These are phyloP conservation scores for Podiceps cristatus DNA, from an alignment of 2,113 vertebrate species.

Conservation along the genomic window DNA sequence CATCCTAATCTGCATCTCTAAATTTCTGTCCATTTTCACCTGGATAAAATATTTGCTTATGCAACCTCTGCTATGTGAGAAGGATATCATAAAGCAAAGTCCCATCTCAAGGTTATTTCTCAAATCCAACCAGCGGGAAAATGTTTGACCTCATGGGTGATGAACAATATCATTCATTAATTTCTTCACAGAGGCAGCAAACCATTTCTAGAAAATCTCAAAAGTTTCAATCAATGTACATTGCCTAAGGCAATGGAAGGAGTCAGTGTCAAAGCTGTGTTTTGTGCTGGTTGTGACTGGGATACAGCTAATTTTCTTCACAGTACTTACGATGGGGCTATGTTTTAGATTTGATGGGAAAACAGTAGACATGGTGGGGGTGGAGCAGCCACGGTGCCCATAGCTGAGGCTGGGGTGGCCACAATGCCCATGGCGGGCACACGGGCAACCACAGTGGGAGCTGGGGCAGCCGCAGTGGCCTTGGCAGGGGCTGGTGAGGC, in stretches of 20 bases:
- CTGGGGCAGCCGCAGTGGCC: no score
- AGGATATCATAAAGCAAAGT: neutral
- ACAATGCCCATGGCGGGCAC: no score
- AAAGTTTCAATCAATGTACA: neutral
- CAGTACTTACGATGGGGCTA: no score
- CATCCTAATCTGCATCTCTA: neutral
- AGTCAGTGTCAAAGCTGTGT: neutral
- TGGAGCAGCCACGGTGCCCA: no score
- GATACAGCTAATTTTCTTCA: no score
- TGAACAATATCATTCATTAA: neutral
- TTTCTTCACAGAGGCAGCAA: neutral
- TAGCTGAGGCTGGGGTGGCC: no score
- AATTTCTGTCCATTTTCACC: neutral
- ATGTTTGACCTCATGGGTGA: neutral
- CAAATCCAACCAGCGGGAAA: neutral
- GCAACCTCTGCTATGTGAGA: neutral
- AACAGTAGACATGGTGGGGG: no score
- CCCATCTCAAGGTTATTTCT: neutral
- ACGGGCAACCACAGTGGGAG: no score
- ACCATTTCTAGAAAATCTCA: neutral
- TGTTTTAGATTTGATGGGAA: no score
- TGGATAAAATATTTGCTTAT: neutral
- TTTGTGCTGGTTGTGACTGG: neutral
- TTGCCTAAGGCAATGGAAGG: neutral
- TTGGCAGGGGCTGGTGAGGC: no score